Percentiles rank a stretch among this genome's conserved stretches.
Conservation (phyloP, 64 coral and sea anemone genomes). For the Dendronephthya gigantea region DNA sequence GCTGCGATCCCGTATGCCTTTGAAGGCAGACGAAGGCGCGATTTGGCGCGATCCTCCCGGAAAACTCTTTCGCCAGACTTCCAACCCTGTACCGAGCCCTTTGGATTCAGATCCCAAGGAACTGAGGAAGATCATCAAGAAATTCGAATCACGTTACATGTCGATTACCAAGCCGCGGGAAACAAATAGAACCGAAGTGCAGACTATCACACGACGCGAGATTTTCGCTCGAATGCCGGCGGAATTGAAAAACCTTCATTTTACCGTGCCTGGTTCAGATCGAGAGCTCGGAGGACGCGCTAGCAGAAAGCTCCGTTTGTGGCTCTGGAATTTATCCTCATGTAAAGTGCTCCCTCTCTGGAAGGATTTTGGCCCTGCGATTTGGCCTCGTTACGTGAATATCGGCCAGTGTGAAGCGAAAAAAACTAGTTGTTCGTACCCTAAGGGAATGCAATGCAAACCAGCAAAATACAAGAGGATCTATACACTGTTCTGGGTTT, state of each 20-base stretch:
- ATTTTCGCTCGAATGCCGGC: background rate
- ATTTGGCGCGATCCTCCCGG: background rate
- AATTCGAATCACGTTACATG: background rate
- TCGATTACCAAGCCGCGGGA: background rate
- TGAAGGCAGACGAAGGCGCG: background rate
- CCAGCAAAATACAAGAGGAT: background rate
- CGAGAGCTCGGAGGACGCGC: conserved; percentile 2
- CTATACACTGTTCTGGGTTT: background rate
- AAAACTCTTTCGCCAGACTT: background rate
- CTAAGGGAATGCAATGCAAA: conserved; percentile 4
- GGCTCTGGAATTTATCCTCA: background rate
- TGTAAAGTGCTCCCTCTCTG: background rate
- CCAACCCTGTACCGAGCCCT: background rate
- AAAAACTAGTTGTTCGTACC: background rate
- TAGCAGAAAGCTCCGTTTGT: background rate
- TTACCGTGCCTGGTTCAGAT: background rate
- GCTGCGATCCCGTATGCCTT: background rate
- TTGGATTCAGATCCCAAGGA: background rate
- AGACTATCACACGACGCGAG: background rate
- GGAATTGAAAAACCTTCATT: background rate
- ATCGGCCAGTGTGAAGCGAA: background rate
- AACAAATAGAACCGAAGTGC: background rate
- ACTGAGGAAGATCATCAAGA: background rate
- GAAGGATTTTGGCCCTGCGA: background rate
- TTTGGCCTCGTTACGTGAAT: conserved; percentile 1